These are phyloP conservation scores for Chaunax sp. DNA, from an alignment of 2,797 vertebrate genomes.

Conservation along the genomic window DNA sequence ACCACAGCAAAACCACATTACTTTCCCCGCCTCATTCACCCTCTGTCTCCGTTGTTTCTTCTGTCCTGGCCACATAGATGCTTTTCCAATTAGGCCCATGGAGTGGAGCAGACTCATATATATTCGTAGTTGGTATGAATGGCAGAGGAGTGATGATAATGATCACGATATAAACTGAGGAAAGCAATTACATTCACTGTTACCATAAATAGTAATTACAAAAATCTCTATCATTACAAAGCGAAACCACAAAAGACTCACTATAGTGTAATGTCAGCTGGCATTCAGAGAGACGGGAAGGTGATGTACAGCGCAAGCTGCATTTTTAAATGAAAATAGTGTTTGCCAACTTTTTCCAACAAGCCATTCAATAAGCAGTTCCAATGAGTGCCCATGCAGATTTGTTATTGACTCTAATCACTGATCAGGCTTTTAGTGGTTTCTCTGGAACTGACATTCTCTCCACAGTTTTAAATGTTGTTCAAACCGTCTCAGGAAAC, in stretches of 20 bases:
- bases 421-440: conserved; percentile 71
- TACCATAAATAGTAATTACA: conserved; percentile 74
- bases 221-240: conserved; percentile 70
- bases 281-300: conserved; percentile 24
- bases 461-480: conserved; percentile 50
- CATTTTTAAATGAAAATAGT: conserved; percentile 53
- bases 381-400: conserved; percentile 65
- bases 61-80: conserved; percentile 56
- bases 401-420: conserved; percentile 69
- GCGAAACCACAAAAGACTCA: conserved; percentile 59
- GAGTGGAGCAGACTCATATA: conserved; percentile 69
- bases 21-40: conserved; percentile 41
- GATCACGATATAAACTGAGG: conserved; percentile 74
- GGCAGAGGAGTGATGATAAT: conserved; percentile 75
- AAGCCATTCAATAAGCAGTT: conserved; percentile 71
- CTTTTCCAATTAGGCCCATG: conserved; percentile 70
- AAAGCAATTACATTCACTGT: conserved; percentile 73
- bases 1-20: conserved; percentile 52
- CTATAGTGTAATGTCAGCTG: conserved; percentile 26
- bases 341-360: conserved; percentile 67
- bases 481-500: conserved; percentile 55
- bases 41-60: conserved; percentile 53
- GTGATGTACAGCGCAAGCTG: conserved; percentile 9
- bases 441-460: conserved; percentile 63
- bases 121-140: conserved; percentile 76